Conservation (phyloP, 2,113 vertebrate genomes). For the Cheirogaleus medius region DNA sequence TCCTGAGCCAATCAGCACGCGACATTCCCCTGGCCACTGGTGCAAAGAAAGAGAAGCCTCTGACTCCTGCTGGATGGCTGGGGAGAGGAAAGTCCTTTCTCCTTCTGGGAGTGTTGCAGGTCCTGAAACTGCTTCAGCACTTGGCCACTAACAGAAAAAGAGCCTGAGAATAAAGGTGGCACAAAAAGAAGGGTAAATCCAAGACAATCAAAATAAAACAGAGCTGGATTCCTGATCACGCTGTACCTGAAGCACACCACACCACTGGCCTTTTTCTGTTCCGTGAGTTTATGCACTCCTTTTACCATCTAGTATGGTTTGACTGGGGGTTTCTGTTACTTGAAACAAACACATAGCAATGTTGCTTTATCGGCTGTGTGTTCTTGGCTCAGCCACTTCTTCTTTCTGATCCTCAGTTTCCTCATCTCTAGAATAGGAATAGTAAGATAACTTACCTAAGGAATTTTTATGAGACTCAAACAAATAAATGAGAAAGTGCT, state of each 20-base stretch:
- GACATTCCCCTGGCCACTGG: background rate
- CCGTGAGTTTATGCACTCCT: background rate
- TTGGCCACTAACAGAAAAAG: background rate
- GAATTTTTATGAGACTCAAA: constrained; percentile 9
- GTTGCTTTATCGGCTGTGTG: background rate
- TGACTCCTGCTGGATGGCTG: background rate
- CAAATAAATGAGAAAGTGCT: background rate
- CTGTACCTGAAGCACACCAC: background rate
- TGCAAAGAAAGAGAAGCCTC: background rate
- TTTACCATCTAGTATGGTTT: background rate
- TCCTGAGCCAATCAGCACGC: background rate
- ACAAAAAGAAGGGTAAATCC: background rate
- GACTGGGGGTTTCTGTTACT: background rate
- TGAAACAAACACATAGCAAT: background rate
- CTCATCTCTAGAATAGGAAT: background rate
- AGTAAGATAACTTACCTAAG: background rate
- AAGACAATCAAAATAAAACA: background rate
- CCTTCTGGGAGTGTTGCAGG: background rate
- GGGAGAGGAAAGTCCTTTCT: background rate
- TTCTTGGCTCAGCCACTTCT: background rate
- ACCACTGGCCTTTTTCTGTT: background rate
- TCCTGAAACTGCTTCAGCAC: background rate
- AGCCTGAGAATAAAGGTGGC: background rate
- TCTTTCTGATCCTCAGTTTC: constrained; percentile 7
- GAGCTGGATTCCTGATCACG: background rate